These are phyloP conservation scores for Crypturellus tataupa DNA, from an alignment of 2,797 vertebrate genomes.

Conservation along the genomic window DNA sequence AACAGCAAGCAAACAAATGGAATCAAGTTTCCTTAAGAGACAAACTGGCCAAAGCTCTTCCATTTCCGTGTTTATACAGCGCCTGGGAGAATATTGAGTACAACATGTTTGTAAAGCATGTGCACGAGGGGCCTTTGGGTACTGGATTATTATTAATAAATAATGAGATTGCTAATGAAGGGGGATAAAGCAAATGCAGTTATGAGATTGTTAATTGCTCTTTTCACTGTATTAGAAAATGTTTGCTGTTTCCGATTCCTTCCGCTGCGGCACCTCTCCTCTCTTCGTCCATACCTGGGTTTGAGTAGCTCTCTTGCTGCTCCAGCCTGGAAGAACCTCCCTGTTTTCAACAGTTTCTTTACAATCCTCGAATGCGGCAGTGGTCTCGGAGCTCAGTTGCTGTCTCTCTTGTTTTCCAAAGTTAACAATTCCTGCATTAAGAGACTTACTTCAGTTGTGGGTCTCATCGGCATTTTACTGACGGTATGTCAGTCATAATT, in stretches of 20 bases:
- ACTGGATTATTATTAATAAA: background rate
- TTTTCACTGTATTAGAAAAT: background rate
- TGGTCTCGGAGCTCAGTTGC: slow-evolving; percentile 65
- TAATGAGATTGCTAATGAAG: background rate
- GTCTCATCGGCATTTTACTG: slow-evolving; percentile 26
- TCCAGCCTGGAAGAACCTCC: slow-evolving; percentile 69
- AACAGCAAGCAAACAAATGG: background rate
- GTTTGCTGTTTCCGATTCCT: background rate
- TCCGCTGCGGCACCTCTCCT: background rate
- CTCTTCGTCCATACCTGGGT: slow-evolving; percentile 71
- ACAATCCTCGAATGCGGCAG: slow-evolving; percentile 74
- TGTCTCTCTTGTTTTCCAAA: slow-evolving; percentile 81
- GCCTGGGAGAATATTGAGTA: background rate
- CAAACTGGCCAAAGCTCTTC: background rate
- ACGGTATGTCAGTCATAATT: slow-evolving; percentile 6
- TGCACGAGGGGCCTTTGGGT: background rate
- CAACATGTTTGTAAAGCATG: background rate
- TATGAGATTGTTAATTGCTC: background rate
- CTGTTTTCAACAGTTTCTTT: slow-evolving; percentile 69
- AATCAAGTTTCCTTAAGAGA: background rate
- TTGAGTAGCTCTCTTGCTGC: slow-evolving; percentile 47
- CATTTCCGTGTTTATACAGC: background rate
- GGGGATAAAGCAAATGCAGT: background rate
- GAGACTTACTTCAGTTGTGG: slow-evolving; percentile 49
- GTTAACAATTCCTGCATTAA: slow-evolving; percentile 83